These are phyloP conservation scores for Notoglanidium macrostoma DNA, from an alignment of 2,797 vertebrate species.

Conservation along the genomic window DNA sequence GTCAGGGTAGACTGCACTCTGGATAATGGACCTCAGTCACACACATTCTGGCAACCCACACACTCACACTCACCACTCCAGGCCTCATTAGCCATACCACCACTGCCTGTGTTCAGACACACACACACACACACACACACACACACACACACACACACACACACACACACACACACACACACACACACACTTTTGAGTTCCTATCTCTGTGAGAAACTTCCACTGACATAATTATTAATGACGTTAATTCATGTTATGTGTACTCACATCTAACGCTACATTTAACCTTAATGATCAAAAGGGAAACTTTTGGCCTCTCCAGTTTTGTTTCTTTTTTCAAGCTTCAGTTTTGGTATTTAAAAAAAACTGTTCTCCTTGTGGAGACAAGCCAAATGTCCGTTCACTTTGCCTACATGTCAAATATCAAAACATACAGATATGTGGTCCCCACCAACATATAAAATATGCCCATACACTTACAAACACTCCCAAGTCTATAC, in stretches of 20 bases:
- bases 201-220: not conserved
- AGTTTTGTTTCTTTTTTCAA: not conserved
- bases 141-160: slow-evolving; percentile 48
- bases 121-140: slow-evolving; percentile 17
- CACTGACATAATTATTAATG: not conserved
- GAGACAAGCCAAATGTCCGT: not conserved
- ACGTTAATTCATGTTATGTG: not conserved
- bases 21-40: slow-evolving; percentile 70
- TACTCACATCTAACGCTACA: not conserved
- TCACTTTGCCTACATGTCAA: not conserved
- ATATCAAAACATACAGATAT: not conserved
- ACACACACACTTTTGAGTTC: slow-evolving; percentile 4
- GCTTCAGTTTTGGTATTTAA: no score
- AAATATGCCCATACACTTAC: not conserved
- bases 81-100: slow-evolving; percentile 78
- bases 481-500: not conserved
- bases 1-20: slow-evolving; percentile 74
- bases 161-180: slow-evolving; percentile 41
- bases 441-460: not conserved
- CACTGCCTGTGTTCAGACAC: slow-evolving; percentile 71
- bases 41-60: slow-evolving; percentile 63
- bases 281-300: not conserved
- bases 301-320: not conserved
- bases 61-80: slow-evolving; percentile 70
- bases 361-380: not conserved